Evolutionary conservation across 2,797 vertebrate genomes (phyloP).

Genomic region (Acestrorhynchus altus): DNA sequence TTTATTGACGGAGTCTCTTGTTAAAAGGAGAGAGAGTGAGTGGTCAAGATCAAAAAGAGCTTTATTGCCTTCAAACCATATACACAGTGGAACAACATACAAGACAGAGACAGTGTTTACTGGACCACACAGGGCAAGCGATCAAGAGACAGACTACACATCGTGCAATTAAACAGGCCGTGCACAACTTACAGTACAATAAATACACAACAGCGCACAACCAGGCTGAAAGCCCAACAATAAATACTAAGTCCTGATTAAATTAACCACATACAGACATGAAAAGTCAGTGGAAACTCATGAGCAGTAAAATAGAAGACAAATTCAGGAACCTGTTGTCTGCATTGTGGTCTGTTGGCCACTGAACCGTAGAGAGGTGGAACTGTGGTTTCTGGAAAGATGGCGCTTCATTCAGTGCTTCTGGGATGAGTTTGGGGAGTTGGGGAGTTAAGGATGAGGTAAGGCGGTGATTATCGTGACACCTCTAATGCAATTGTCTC

Average conservation of each 20-base stretch:
- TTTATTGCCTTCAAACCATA: not conserved
- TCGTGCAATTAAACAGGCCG: not conserved
- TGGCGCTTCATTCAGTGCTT: too few relatives aligned
- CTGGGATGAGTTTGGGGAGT: too few relatives aligned
- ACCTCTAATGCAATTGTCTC: too few relatives aligned
- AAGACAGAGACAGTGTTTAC: conserved; percentile 7
- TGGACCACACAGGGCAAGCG: conserved; percentile 3
- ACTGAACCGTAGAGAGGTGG: too few relatives aligned
- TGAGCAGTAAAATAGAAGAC: not conserved
- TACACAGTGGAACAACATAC: conserved; percentile 14
- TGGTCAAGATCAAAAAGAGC: not conserved
- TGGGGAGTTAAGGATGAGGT: too few relatives aligned
- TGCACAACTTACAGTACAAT: not conserved
- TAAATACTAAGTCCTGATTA: not conserved
- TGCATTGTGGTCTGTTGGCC: too few relatives aligned
- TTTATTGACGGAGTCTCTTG: not conserved
- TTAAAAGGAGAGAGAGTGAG: not conserved
- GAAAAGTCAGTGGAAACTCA: not conserved
- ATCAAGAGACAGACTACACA: conserved; percentile 1
- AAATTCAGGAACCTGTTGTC: too few relatives aligned
- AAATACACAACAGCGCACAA: conserved; percentile 4
- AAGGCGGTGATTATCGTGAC: too few relatives aligned
- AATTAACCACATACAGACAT: not conserved
- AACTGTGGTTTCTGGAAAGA: too few relatives aligned
- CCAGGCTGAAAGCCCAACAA: not conserved